Evolutionary conservation across 2,797 vertebrate genomes (phyloP).

Genomic region (Arctocebus calabarensis): DNA sequence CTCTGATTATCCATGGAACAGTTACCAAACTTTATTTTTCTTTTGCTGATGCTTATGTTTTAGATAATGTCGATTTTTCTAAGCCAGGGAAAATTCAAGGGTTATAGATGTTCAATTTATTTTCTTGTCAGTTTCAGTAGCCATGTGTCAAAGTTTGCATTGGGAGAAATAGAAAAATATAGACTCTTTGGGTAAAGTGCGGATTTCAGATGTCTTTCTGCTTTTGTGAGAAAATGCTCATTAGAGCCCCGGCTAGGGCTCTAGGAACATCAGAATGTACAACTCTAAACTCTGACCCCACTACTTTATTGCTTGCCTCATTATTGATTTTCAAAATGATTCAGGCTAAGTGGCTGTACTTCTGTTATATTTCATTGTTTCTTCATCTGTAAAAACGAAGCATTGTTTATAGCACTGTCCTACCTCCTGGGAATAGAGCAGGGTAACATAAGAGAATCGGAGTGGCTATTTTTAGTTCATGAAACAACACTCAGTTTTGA

Average conservation of each 20-base stretch:
- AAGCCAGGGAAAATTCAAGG: not conserved
- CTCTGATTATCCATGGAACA: slow-evolving; percentile 38
- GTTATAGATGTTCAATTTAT: not conserved
- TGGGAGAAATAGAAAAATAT: not conserved
- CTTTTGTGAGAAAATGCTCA: slow-evolving; percentile 27
- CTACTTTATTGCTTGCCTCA: slow-evolving; percentile 45
- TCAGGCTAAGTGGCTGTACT: slow-evolving; percentile 47
- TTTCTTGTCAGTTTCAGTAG: slow-evolving; percentile 52
- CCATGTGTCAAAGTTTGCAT: slow-evolving; percentile 38
- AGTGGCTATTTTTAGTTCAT: slow-evolving; percentile 72
- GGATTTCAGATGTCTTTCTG: slow-evolving; percentile 20
- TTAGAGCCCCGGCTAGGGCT: not conserved
- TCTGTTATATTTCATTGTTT: slow-evolving; percentile 62
- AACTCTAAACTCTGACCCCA: not conserved
- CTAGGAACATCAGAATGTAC: not conserved
- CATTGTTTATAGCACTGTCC: slow-evolving; percentile 54
- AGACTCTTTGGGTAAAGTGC: not conserved
- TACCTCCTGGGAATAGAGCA: slow-evolving; percentile 57
- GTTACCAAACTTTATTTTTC: slow-evolving; percentile 42
- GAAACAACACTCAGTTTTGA: slow-evolving; percentile 72
- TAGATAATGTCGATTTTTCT: not conserved
- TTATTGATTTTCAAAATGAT: slow-evolving; percentile 75
- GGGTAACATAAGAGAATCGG: slow-evolving; percentile 53
- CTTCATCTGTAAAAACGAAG: slow-evolving; percentile 64
- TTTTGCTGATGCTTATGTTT: slow-evolving; percentile 32